Base-by-base conservation (phyloP, 2,888 invertebrate genomes). In the Geophilus truncorum region DNA sequence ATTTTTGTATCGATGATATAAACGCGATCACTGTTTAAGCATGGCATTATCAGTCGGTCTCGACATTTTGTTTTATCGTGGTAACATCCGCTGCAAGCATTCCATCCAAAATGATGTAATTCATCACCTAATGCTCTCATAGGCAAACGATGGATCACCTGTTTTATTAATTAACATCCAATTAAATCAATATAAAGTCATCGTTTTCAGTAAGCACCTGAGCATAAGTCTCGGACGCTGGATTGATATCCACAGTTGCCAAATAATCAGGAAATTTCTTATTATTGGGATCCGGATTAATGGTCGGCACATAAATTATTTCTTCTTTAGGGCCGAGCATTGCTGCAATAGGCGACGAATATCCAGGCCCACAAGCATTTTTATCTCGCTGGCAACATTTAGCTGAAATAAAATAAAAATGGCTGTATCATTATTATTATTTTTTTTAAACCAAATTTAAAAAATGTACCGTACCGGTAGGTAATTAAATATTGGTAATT, bases 61-160 rank as follows among this genome's bases (percentile, higher is more conserved):
- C 98, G 90, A 81, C 90, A 90, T 82, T 89, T 89, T 6, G 85
- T 84, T 0, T 87, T 85, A 82, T 89, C 88, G 45, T 87, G 88
- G 86, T 93, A 91, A 86, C 97, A 98, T 87, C 97, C 97, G 84
- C 96, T 96, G 87, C 98, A 98, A 0, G 95, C 92, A 86, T 98
- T 98, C 98, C 98, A 98, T 0, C 98, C 98, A 62, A 93, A 92
- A 86, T 98, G 98, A 86, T 98, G 98, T 0, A 98, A 88, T 86
- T 98, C 98, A 85, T 98, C 95, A 0, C 92, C 93, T 3, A 89
- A 87, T 82, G 92, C 87, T 9, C 92, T 93, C 84, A 97, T 93
- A 84, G 91, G 90, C 0, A 96, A 90, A 23, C 96, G 92, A 86
- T 95, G 93, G 75, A 98, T 92, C 4, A 98, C 92, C 97, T 97